Conservation (phyloP, 2,113 vertebrate species). For the Enhydra lutris region DNA sequence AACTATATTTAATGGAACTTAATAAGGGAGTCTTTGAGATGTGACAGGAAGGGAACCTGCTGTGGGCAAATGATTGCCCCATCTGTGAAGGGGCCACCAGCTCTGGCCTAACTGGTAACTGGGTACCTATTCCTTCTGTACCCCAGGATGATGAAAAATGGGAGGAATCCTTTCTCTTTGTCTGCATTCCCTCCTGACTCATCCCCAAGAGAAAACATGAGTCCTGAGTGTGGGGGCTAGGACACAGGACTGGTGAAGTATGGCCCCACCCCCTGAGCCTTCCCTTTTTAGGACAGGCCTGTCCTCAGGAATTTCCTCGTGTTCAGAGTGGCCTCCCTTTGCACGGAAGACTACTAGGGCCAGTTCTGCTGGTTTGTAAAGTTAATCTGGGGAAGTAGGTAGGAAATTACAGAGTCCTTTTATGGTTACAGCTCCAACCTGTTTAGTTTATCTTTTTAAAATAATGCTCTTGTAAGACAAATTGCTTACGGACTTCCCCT, state of each 20-base stretch:
- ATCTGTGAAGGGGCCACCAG: neutral
- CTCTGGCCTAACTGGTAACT: neutral
- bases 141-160: neutral
- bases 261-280: neutral
- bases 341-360: neutral
- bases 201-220: neutral
- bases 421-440: neutral
- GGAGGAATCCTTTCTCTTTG: neutral
- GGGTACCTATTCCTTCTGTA: neutral
- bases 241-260: neutral
- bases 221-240: neutral
- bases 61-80: neutral
- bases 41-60: neutral
- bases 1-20: neutral
- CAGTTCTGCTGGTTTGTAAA: neutral
- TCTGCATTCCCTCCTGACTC: neutral
- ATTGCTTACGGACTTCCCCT: neutral
- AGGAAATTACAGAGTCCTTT: neutral
- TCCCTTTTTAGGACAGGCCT: neutral
- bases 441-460: neutral
- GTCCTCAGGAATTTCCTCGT: neutral
- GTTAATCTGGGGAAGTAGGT: neutral
- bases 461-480: neutral
- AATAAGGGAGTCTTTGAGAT: neutral
- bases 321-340: neutral